A percentile compares a stretch with the other conserved stretches of the same genome.
phyloP scores from a whole-genome alignment of 2,797 vertebrate genomes.

The Ispidina picta region DNA sequence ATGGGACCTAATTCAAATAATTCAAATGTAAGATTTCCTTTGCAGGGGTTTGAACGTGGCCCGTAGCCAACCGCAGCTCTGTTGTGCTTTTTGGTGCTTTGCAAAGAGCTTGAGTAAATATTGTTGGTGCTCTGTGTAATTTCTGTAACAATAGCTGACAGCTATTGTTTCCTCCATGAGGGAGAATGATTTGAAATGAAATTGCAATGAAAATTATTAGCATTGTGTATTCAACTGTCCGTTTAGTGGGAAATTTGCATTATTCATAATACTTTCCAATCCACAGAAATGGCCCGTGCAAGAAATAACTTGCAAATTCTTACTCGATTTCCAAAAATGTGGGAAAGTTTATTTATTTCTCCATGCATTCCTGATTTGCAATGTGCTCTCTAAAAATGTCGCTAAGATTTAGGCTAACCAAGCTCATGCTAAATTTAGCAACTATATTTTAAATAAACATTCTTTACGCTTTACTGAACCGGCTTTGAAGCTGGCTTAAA shows the following conservation, averaged over 20 bases:
- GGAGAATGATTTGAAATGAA: background rate
- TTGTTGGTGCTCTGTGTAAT: background rate
- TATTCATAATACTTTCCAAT: background rate
- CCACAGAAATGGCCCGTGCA: conserved; percentile 76
- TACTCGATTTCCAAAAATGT: conserved; percentile 87
- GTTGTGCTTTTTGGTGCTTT: background rate
- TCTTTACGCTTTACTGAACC: conserved; percentile 74
- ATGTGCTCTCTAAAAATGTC: conserved; percentile 82
- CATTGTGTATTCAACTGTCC: background rate
- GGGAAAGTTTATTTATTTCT: conserved; percentile 96
- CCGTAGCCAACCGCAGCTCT: background rate
- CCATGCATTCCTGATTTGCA: conserved; percentile 94
- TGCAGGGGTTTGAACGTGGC: background rate
- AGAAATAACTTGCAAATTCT: conserved; percentile 82
- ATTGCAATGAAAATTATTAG: background rate
- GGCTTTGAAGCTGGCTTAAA: conserved; percentile 52
- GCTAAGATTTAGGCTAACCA: conserved; percentile 75
- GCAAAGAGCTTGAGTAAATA: conserved; percentile 31
- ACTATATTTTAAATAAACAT: conserved; percentile 78
- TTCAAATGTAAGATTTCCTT: background rate
- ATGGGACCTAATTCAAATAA: background rate
- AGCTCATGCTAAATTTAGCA: conserved; percentile 87
- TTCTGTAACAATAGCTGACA: background rate
- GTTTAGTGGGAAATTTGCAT: background rate
- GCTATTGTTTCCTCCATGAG: conserved; percentile 6